Base-by-base conservation (phyloP, 2,113 vertebrate genomes). In the Oryzias melastigma region DNA sequence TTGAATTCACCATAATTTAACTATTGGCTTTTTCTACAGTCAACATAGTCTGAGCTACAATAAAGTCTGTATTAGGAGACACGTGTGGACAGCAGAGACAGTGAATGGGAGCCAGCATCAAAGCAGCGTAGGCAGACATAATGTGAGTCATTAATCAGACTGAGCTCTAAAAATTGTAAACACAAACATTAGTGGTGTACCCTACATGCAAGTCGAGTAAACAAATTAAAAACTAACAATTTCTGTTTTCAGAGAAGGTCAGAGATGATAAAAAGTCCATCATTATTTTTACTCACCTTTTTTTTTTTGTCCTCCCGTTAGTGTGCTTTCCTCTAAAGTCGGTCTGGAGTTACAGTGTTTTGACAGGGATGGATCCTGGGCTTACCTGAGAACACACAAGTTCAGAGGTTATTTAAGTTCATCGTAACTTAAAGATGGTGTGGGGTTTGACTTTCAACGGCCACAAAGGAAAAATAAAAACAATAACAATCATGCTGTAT, bases 301-400 rank as follows among this genome's bases (percentile, higher is more conserved):
- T 78, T 71, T n/a, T 68, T 46, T 64, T 68, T 69, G 41, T 69
- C 72, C 73, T 74, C 63, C 59, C 46, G 49, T 78, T 48, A 5
- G 57, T 18, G 52, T 24, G 19, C 70, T 62, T 69, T 22, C 6
- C 1, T 19, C 59, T 57, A 52, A 59, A 1, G 65, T 65, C 57
- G 20, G 66, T 49, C 29, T 67, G 68, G 54, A 72, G 66, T 75
- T 59, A 47, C 71, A 4, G 52, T 42, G 71, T 82, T 60, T 54
- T 53, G 50, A 73, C 56, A 35, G 62, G 59, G 67, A 58, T 73
- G 66, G 53, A 72, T 80, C 62, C 62, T 18, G 7, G 15, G 49
- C 52, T 27, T 24, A 80, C 82, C 86, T 88, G 80, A 71, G 70
- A 66, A 73, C 65, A 75, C 66, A 82, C 5, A 40, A 46, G 75